Conservation (phyloP, 2,888 invertebrate genomes). For the Drosophila kokeensis region DNA sequence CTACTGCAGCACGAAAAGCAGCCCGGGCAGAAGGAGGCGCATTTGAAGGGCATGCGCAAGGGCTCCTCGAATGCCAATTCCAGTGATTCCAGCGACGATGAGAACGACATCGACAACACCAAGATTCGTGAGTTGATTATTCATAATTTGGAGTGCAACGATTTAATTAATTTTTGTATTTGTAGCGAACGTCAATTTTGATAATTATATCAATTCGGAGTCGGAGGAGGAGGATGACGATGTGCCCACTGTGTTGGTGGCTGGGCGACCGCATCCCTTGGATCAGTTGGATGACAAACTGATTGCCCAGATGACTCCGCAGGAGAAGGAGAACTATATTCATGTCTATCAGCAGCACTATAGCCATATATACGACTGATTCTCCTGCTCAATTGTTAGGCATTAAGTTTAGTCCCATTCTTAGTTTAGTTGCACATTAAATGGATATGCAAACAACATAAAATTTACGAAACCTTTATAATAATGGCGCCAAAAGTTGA, state of each 20-base stretch:
- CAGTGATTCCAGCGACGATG: conserved; percentile 93
- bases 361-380: conserved; percentile 93
- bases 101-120: conserved; percentile 89
- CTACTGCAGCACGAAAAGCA: conserved; percentile 95
- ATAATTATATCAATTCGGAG: conserved; percentile 86
- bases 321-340: conserved; percentile 97
- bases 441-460: conserved; percentile 3
- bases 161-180: background rate
- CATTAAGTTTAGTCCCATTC: conserved; percentile 45
- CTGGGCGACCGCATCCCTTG: conserved; percentile 91
- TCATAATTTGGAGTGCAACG: background rate
- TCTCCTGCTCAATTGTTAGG: conserved; percentile 13
- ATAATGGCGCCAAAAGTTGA: background rate
- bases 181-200: conserved; percentile 89
- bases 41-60: conserved; percentile 83
- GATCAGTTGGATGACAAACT: conserved; percentile 94
- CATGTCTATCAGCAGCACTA: conserved; percentile 97
- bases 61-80: conserved; percentile 85
- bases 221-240: conserved; percentile 87
- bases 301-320: conserved; percentile 95
- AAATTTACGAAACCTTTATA: background rate
- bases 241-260: conserved; percentile 93
- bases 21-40: conserved; percentile 86
- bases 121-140: conserved; percentile 87
- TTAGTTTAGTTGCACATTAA: conserved; percentile 40